Conservation (phyloP, 1,140 invertebrate species). For the Nylanderia fulva region DNA sequence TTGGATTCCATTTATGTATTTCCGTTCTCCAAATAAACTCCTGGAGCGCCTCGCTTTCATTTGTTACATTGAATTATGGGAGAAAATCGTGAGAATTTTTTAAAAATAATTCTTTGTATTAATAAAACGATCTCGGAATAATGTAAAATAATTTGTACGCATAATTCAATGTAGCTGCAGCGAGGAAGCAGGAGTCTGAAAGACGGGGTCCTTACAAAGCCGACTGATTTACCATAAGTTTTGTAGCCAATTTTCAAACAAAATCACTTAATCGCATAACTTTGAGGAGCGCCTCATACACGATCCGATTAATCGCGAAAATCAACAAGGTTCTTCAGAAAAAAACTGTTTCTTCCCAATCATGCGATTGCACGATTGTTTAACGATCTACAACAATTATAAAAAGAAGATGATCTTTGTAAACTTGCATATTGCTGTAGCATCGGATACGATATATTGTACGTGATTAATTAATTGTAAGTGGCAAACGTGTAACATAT, state of each 20-base stretch:
- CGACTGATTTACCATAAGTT: constrained; percentile 80
- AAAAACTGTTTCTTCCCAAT: neutral
- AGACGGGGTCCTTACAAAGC: constrained; percentile 67
- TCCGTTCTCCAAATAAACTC: constrained; percentile 63
- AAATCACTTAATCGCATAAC: constrained; percentile 67
- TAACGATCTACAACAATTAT: neutral
- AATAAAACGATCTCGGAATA: no score
- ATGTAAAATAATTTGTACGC: no score
- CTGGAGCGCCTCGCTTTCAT: no score
- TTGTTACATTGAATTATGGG: no score
- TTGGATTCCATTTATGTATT: constrained; percentile 59
- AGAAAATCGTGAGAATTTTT: no score
- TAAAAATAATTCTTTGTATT: no score
- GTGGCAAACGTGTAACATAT: no score
- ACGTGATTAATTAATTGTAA: neutral
- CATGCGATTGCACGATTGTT: neutral
- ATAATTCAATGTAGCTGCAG: no score
- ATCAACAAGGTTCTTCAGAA: neutral
- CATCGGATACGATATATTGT: neutral
- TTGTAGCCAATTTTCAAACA: constrained; percentile 77
- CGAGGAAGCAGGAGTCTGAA: neutral
- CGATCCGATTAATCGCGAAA: constrained; percentile 41
- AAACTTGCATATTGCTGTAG: neutral
- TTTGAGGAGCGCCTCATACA: constrained; percentile 53
- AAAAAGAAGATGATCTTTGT: neutral